phyloP scores from a whole-genome alignment of 2,797 vertebrate species.

The Alectoris magna region DNA sequence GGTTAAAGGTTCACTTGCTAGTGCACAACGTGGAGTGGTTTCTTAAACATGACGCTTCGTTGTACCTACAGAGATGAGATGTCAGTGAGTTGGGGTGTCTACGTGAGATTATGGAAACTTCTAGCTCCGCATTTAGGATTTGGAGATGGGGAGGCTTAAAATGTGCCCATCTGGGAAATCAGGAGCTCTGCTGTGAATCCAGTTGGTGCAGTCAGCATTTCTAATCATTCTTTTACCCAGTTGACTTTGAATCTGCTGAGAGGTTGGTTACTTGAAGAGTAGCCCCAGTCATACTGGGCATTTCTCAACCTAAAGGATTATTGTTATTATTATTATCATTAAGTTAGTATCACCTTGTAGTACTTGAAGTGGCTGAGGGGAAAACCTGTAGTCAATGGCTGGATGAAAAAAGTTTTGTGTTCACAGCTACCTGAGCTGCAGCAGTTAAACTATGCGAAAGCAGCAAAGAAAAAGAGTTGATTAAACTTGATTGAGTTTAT shows the following conservation, averaged over 20 bases:
- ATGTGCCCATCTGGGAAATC: slow-evolving; percentile 31
- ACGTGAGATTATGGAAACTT: not conserved
- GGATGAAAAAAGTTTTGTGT: not conserved
- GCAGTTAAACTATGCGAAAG: not conserved
- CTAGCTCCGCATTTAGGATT: not conserved
- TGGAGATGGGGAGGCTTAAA: not conserved
- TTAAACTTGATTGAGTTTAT: not conserved
- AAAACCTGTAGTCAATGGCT: not conserved
- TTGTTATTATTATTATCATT: no score
- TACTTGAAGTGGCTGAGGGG: not conserved
- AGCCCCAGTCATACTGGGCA: slow-evolving; percentile 26
- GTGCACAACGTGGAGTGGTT: not conserved
- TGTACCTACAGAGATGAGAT: not conserved
- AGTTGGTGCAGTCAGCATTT: slow-evolving; percentile 24
- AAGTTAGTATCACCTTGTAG: not conserved
- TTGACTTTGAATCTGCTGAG: slow-evolving; percentile 34
- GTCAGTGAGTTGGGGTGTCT: not conserved
- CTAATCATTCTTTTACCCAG: slow-evolving; percentile 44
- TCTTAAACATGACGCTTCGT: not conserved
- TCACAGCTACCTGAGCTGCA: not conserved
- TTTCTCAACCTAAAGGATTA: slow-evolving; percentile 22
- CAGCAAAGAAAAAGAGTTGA: not conserved
- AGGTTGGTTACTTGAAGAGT: slow-evolving; percentile 42
- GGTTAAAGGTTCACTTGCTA: not conserved
- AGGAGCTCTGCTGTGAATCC: slow-evolving; percentile 34